Evolutionary conservation across 1,140 invertebrate genomes (phyloP).

Genomic region (Holotrichia oblita): DNA sequence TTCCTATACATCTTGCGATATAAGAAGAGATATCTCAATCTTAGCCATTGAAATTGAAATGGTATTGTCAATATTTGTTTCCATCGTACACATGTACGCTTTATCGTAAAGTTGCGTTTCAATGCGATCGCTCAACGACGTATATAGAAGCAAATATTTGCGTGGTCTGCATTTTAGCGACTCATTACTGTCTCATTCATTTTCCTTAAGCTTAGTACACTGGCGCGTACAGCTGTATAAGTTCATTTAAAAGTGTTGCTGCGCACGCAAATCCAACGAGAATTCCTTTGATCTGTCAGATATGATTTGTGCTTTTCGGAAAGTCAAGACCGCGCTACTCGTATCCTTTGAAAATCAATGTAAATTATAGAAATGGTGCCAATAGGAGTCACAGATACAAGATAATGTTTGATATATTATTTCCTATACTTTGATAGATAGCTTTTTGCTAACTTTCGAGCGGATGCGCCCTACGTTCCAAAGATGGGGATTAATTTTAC

Average conservation of each 20-base stretch:
- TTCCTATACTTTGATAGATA: slow-evolving; percentile 6
- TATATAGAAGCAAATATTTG: slow-evolving; percentile 40
- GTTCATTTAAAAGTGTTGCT: slow-evolving; percentile 41
- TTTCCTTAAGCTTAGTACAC: slow-evolving; percentile 30
- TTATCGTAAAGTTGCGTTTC: slow-evolving; percentile 29
- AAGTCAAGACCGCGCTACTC: slow-evolving; percentile 19
- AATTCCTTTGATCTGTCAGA: slow-evolving; percentile 42
- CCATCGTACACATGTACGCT: neutral
- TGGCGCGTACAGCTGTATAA: slow-evolving; percentile 40
- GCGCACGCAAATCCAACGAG: slow-evolving; percentile 39
- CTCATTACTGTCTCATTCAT: slow-evolving; percentile 42
- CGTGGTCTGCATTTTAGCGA: slow-evolving; percentile 35
- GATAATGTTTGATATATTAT: slow-evolving; percentile 37
- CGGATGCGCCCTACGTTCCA: too few relatives aligned
- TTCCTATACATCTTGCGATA: too few relatives aligned
- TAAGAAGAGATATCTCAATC: slow-evolving; percentile 23
- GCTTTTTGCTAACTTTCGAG: neutral
- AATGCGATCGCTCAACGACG: slow-evolving; percentile 12
- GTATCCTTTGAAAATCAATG: slow-evolving; percentile 40
- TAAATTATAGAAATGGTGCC: slow-evolving; percentile 40
- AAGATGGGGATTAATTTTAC: too few relatives aligned
- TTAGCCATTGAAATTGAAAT: slow-evolving; percentile 12
- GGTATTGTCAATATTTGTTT: slow-evolving; percentile 29
- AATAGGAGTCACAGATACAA: slow-evolving; percentile 24
- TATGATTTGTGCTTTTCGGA: slow-evolving; percentile 40